These are phyloP conservation scores for Blastomussa wellsi DNA, from an alignment of 92 coral and sea anemone species.

Conservation along the genomic window DNA sequence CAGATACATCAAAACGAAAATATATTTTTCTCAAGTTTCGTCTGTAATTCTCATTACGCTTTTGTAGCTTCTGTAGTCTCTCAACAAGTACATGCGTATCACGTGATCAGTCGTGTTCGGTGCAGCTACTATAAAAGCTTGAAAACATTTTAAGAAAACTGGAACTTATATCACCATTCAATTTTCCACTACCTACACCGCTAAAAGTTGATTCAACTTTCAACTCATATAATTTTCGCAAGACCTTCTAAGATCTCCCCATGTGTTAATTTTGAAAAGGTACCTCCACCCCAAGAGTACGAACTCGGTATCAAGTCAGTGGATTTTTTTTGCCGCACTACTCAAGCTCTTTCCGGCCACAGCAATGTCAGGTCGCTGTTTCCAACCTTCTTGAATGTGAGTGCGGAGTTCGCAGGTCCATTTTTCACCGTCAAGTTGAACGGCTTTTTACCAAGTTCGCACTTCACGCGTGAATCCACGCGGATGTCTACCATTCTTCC, in stretches of 20 bases:
- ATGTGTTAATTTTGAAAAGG: neutral
- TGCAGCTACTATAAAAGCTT: neutral
- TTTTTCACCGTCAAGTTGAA: slow-evolving; percentile 60
- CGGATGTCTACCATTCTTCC: slow-evolving; percentile 64
- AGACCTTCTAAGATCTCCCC: neutral
- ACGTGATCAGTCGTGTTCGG: neutral
- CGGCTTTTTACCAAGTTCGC: slow-evolving; percentile 79
- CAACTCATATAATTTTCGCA: neutral
- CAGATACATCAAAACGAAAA: too few relatives aligned
- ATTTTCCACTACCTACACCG: neutral
- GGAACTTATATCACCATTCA: neutral
- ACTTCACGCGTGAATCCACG: slow-evolving; percentile 66
- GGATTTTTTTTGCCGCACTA: too few relatives aligned
- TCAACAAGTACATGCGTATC: neutral
- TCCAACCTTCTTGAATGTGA: slow-evolving; percentile 83
- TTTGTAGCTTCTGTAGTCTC: neutral
- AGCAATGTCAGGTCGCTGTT: slow-evolving; percentile 64
- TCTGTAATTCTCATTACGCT: neutral
- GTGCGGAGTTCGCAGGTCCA: slow-evolving; percentile 43
- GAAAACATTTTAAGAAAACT: neutral
- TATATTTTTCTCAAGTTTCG: neutral
- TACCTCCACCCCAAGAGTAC: neutral
- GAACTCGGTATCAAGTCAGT: neutral
- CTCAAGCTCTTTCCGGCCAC: slow-evolving; percentile 56
- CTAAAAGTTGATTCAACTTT: neutral